Conservation (phyloP, 2,113 vertebrate species). For the Engystomops pustulosus region DNA sequence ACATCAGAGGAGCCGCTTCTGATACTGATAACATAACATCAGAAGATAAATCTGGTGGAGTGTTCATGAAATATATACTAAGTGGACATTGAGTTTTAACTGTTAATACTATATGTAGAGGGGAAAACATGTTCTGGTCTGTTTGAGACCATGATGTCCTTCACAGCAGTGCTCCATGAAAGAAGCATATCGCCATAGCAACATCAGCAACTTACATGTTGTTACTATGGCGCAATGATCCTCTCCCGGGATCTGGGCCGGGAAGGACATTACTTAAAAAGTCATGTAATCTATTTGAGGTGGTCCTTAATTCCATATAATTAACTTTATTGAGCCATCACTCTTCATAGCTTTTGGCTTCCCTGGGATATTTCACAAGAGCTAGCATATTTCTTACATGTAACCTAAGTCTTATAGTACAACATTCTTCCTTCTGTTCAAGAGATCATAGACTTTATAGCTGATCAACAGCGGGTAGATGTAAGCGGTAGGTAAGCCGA, state of each 20-base stretch:
- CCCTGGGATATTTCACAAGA: not conserved
- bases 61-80: not conserved
- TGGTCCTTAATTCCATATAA: not conserved
- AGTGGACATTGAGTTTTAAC: not conserved
- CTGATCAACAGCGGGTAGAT: not conserved
- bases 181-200: conserved; percentile 28
- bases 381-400: not conserved
- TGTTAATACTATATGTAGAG: not conserved
- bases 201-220: conserved; percentile 10
- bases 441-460: not conserved
- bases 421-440: not conserved
- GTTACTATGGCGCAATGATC: conserved; percentile 8
- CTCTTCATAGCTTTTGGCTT: not conserved
- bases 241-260: not conserved
- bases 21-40: not conserved
- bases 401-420: not conserved
- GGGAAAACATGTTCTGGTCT: conserved; percentile 22
- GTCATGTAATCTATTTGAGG: not conserved
- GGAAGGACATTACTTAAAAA: conserved; percentile 24
- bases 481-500: too few relatives aligned
- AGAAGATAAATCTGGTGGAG: not conserved
- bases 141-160: conserved; percentile 5
- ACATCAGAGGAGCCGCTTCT: not conserved
- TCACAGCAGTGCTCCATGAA: conserved; percentile 22
- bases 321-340: not conserved